Evolutionary conservation across 2,888 invertebrate species (phyloP), one percentile per base, ranked within the genome.

Genomic region (Cerastoderma edule): DNA sequence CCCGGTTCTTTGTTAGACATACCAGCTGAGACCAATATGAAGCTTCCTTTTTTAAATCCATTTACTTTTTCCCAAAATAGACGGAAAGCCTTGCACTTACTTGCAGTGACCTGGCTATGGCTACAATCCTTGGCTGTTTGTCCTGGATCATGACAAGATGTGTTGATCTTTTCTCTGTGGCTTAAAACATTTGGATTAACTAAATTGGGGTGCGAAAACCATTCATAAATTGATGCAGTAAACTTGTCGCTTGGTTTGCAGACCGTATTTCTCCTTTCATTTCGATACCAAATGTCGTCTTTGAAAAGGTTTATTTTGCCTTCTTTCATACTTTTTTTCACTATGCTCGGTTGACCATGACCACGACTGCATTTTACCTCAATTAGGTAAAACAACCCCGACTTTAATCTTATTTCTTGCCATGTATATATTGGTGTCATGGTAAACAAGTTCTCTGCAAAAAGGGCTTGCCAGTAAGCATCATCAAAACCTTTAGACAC

Each of bases 11-110:
- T 48, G 13, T 54, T 39, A 5, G 63, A 28, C 2, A 79, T 63
- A 27, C 70, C 71, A n/a, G 79, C 83, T 35, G 77, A 64, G 1
- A 82, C n/a, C 22, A 84, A 66, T n/a, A 84, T 65, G 67, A 72
- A 82, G 65, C 80, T 67, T 5, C 75, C 77, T 48, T 71, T 75
- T 65, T 67, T 57, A 63, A 81, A 80, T 28, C 66, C 27, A 27
- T 64, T 57, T 22, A 75, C 74, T 24, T n/a, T n/a, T n/a, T n/a
- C n/a, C n/a, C n/a, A n/a, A n/a, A n/a, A n/a, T n/a, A n/a, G n/a
- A n/a, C n/a, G n/a, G n/a, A n/a, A n/a, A n/a, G n/a, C n/a, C n/a
- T n/a, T n/a, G n/a, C n/a, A n/a, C n/a, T n/a, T n/a, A n/a, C n/a
- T n/a, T n/a, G n/a, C n/a, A n/a, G n/a, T n/a, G n/a, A n/a, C n/a